Conservation (phyloP, 2,113 vertebrate species). For the Myiozetetes cayanensis region DNA sequence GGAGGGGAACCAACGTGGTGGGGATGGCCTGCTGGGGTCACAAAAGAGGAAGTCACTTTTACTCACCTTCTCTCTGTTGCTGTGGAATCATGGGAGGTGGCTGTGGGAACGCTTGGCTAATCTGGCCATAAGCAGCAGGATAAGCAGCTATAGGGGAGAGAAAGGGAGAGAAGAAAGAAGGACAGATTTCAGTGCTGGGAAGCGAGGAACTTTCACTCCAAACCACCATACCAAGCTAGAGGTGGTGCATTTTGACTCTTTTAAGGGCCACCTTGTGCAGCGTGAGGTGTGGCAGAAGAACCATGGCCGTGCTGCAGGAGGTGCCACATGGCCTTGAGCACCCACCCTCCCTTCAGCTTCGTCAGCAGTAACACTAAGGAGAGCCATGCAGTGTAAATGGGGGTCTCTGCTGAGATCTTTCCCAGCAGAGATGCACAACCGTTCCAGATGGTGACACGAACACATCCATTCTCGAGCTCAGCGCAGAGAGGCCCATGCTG, state of each 20-base stretch:
- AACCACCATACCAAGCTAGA: neutral
- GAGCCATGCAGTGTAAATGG: accelerated
- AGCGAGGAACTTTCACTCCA: neutral
- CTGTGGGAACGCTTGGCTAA: conserved; percentile 99
- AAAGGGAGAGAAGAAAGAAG: conserved; percentile 41
- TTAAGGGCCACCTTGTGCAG: accelerated
- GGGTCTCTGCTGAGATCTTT: neutral
- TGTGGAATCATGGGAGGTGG: conserved; percentile 97
- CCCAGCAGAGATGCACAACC: neutral
- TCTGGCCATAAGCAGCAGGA: conserved; percentile 98
- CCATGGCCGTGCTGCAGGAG: accelerated
- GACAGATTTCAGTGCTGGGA: conserved; percentile 55
- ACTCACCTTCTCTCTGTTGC: conserved; percentile 99
- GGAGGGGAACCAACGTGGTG: neutral
- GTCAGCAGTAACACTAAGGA: neutral
- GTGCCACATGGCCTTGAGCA: neutral
- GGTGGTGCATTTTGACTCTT: neutral
- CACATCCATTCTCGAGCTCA: accelerated
- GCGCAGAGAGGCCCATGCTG: accelerated
- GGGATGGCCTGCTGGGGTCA: neutral
- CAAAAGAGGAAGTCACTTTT: neutral
- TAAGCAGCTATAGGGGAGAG: conserved; percentile 87
- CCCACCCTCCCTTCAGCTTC: neutral
- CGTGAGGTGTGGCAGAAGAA: neutral
- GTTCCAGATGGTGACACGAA: neutral